phyloP scores from a whole-genome alignment of 2,113 vertebrate species.

The Neomonachus schauinslandi region DNA sequence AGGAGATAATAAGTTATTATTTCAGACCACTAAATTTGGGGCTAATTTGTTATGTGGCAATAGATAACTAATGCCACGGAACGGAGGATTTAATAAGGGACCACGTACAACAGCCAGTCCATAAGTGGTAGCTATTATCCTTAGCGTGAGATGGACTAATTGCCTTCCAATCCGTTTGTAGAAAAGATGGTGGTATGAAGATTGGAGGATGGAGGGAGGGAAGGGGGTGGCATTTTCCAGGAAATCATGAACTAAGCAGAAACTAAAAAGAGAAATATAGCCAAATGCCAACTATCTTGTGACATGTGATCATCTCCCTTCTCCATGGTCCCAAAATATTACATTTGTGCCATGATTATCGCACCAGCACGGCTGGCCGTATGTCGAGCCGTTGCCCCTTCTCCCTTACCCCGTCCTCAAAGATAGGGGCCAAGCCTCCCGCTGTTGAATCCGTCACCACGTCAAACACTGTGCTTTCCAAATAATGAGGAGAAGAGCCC shows the following conservation, averaged over 20 bases:
- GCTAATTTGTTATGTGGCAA: background rate
- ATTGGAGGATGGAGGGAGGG: background rate
- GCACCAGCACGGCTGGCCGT: background rate
- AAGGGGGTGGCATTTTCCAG: slow-evolving; percentile 55
- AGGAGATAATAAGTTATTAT: background rate
- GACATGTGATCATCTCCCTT: slow-evolving; percentile 56
- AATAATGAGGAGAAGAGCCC: background rate
- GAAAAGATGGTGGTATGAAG: slow-evolving; percentile 23
- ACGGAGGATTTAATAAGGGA: background rate
- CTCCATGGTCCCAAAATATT: slow-evolving; percentile 60
- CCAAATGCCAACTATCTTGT: slow-evolving; percentile 68
- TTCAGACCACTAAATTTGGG: background rate
- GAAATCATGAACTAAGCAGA: slow-evolving; percentile 67
- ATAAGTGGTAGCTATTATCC: background rate
- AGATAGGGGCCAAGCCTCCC: background rate
- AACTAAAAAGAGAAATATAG: slow-evolving; percentile 64
- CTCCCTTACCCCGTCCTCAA: background rate
- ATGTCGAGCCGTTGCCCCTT: background rate
- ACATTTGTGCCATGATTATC: slow-evolving; percentile 29
- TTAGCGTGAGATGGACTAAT: background rate
- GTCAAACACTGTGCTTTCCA: background rate
- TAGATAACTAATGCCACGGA: background rate
- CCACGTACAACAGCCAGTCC: background rate
- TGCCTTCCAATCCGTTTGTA: background rate
- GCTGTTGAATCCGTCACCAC: background rate